phyloP scores from a whole-genome alignment of 1,140 invertebrate species.

The Drosophila nannoptera region DNA sequence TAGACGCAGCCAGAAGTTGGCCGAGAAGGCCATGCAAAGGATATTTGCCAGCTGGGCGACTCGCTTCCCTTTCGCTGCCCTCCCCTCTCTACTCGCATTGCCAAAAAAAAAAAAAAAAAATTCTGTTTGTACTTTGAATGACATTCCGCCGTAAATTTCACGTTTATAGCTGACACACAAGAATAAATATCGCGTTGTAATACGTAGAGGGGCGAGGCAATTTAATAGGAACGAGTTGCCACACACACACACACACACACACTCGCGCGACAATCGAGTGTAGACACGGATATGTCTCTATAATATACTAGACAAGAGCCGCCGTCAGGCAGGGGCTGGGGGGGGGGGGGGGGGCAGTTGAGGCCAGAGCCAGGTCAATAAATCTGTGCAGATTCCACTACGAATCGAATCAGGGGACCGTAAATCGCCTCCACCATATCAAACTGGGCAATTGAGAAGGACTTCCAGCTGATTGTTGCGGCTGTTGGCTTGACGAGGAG shows the following conservation, averaged over 20 bases:
- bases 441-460: no score
- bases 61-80: no score
- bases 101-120: constrained; percentile 18
- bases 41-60: not conserved
- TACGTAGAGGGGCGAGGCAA: constrained; percentile 34
- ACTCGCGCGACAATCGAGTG: constrained; percentile 17
- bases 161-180: constrained; percentile 76
- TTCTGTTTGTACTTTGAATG: constrained; percentile 74
- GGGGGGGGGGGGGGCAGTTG: not conserved
- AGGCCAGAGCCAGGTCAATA: not conserved
- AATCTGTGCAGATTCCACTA: no score
- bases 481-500: no score
- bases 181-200: constrained; percentile 69
- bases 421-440: not conserved
- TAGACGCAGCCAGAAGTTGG: no score
- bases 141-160: constrained; percentile 77
- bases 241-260: constrained; percentile 16
- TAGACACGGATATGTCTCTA: not conserved
- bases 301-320: constrained; percentile 2
- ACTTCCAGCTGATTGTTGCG: no score
- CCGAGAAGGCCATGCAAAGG: not conserved
- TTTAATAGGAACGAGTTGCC: constrained; percentile 29
- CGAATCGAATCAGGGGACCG: not conserved
- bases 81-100: constrained; percentile 30
- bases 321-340: constrained; percentile 18